Conservation (phyloP, 2,888 invertebrate species). For the Erynnis tages region DNA sequence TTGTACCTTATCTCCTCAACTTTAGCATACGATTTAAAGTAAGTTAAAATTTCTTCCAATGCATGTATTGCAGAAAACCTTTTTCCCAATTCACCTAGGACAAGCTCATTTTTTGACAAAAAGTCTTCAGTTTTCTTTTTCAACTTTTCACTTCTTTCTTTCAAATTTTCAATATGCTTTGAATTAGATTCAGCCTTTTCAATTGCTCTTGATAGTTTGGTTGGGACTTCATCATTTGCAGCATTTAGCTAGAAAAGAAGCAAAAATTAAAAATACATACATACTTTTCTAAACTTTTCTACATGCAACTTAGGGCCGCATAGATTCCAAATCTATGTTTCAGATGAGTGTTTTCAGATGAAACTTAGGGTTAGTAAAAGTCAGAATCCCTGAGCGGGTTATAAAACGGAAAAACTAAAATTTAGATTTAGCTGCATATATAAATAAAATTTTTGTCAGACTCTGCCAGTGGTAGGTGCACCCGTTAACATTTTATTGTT, state of each 20-base stretch:
- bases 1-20: conserved; percentile 86
- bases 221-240: conserved; percentile 83
- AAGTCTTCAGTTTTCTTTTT: conserved; percentile 62
- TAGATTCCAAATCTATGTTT: too few relatives aligned
- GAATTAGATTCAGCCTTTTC: conserved; percentile 81
- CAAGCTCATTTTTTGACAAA: conserved; percentile 59
- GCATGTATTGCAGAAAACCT: conserved; percentile 72
- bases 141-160: conserved; percentile 69
- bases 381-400: too few relatives aligned
- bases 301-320: too few relatives aligned
- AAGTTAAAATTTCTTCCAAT: conserved; percentile 82
- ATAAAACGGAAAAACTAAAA: too few relatives aligned
- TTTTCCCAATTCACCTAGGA: conserved; percentile 68
- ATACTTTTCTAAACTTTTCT: not conserved
- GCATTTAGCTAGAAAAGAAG: conserved; percentile 80
- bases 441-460: too few relatives aligned
- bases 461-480: too few relatives aligned
- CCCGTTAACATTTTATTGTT: too few relatives aligned
- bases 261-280: not conserved
- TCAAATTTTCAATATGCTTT: conserved; percentile 70
- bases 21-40: conserved; percentile 85
- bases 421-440: too few relatives aligned
- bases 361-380: too few relatives aligned
- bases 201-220: conserved; percentile 83
- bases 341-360: too few relatives aligned